phyloP scores from a whole-genome alignment of 2,113 vertebrate genomes.

The Acanthisitta chloris region DNA sequence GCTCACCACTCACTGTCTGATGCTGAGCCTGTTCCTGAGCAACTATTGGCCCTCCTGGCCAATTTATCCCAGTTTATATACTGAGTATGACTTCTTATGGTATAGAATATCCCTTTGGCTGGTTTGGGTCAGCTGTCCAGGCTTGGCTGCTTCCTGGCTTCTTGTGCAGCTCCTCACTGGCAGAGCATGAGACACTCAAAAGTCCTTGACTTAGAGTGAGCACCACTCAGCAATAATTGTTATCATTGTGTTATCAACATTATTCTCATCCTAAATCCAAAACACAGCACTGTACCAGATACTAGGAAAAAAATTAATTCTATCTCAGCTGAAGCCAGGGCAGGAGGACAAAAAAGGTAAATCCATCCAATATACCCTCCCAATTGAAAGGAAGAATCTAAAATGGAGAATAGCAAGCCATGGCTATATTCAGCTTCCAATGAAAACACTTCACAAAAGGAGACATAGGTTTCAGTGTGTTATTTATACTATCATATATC shows the following conservation, averaged over 20 bases:
- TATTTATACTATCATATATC: background rate
- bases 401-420: background rate
- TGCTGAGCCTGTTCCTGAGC: background rate
- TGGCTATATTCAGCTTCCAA: background rate
- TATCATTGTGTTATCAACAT: background rate
- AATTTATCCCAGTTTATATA: background rate
- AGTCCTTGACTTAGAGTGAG: background rate
- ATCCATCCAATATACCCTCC: background rate
- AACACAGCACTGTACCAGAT: background rate
- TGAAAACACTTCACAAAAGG: background rate
- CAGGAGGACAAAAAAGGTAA: background rate
- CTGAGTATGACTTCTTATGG: background rate
- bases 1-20: background rate
- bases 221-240: background rate
- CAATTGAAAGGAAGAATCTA: background rate
- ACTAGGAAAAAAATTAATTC: background rate
- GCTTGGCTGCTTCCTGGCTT: background rate
- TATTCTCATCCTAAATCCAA: background rate
- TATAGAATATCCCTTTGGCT: background rate
- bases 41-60: accelerated
- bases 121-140: background rate
- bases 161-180: background rate
- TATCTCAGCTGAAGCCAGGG: background rate
- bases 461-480: background rate
- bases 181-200: background rate